Evolutionary conservation across 1,140 invertebrate species (phyloP), one percentile per base, ranked within the genome.

Genomic region (Sinonovacula constricta): DNA sequence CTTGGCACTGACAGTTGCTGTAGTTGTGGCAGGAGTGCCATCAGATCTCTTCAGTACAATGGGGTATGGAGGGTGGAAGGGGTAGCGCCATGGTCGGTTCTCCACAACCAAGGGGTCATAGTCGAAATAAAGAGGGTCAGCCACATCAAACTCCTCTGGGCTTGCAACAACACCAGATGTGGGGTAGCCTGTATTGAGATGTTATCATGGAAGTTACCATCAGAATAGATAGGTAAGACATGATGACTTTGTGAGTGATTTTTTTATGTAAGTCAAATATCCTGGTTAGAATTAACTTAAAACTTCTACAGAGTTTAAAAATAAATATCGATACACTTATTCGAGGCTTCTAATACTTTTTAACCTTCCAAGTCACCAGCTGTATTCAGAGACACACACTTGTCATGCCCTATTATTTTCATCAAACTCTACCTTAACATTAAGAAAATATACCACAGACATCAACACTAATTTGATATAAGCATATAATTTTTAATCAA

Each of bases 161-260:
- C 67, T 57, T 15, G 80, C 79, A n/a, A 71, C 24, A 45, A 80
- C 76, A 12, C 81, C 85, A 1, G 83, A 84, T 22, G 76, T 81
- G 10, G 81, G 84, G 57, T 87, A 84, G 28, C 81, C 82, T 78
- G n/a, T n/a, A n/a, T n/a, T n/a, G n/a, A n/a, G n/a, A n/a, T n/a
- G n/a, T n/a, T n/a, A n/a, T n/a, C n/a, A n/a, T n/a, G n/a, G n/a
- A n/a, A n/a, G n/a, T n/a, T n/a, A n/a, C n/a, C n/a, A n/a, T n/a
- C n/a, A n/a, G n/a, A n/a, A n/a, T n/a, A n/a, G n/a, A n/a, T n/a
- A n/a, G n/a, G n/a, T n/a, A n/a, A n/a, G n/a, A n/a, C n/a, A n/a
- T n/a, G n/a, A n/a, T n/a, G n/a, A n/a, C n/a, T n/a, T n/a, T n/a
- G n/a, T n/a, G n/a, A n/a, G n/a, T n/a, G n/a, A n/a, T n/a, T n/a